Conservation (phyloP, 2,888 invertebrate species). For the Anoncus sp. region DNA sequence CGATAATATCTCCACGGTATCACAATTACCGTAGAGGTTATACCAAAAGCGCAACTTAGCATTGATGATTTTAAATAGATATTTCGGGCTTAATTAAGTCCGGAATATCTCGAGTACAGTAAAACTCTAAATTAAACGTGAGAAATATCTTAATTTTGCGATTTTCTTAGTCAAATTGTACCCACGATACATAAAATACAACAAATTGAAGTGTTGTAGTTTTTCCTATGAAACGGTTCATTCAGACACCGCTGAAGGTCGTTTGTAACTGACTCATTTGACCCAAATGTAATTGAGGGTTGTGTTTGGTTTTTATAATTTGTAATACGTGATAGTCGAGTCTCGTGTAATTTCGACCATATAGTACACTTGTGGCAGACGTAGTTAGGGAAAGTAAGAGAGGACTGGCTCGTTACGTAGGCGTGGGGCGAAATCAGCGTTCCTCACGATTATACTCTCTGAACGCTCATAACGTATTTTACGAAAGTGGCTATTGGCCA, state of each 20-base stretch:
- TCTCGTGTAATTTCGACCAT: background rate
- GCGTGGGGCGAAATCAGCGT: conserved; percentile 31
- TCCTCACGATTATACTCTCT: conserved; percentile 42
- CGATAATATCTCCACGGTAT: no score
- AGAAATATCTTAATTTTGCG: background rate
- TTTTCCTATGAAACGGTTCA: background rate
- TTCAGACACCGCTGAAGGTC: background rate
- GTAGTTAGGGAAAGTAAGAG: conserved; percentile 14
- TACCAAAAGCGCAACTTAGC: no score
- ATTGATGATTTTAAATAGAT: background rate
- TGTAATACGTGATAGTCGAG: background rate
- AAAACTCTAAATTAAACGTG: background rate
- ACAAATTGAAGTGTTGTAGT: background rate
- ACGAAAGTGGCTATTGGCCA: conserved; percentile 52
- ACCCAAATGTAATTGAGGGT: background rate
- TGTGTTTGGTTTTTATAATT: conserved; percentile 11
- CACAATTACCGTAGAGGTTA: no score
- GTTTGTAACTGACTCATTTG: background rate
- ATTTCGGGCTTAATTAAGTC: background rate
- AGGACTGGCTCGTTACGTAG: conserved; percentile 22
- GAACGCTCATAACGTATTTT: conserved; percentile 53
- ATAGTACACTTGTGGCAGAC: background rate
- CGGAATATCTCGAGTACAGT: background rate
- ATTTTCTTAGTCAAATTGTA: background rate
- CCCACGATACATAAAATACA: background rate